Conservation (phyloP, 2,113 vertebrate species). For the Turnix velox region DNA sequence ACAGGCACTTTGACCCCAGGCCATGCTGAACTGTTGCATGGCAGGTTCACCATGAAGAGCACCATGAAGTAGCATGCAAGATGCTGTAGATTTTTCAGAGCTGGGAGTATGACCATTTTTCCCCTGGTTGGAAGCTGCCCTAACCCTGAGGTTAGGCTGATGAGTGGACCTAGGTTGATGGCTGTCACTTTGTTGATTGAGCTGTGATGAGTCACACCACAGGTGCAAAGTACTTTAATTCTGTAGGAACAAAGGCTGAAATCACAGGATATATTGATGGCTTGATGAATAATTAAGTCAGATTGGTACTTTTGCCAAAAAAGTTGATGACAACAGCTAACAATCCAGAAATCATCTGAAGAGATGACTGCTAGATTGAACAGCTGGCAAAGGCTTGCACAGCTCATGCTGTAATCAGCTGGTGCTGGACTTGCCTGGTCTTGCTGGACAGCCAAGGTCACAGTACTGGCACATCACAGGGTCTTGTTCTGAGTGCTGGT, state of each 20-base stretch:
- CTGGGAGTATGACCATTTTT: background rate
- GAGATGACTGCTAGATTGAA: background rate
- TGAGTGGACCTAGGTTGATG: background rate
- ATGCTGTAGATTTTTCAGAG: background rate
- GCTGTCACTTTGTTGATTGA: background rate
- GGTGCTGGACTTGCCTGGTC: background rate
- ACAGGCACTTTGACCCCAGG: accelerated
- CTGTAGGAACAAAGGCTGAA: background rate
- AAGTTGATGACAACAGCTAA: background rate
- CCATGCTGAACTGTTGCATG: accelerated
- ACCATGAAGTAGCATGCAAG: too few species aligned
- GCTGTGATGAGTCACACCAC: background rate
- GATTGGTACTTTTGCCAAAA: background rate
- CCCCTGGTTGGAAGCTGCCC: background rate
- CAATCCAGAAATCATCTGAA: background rate
- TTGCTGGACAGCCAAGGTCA: background rate
- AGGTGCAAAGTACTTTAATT: background rate
- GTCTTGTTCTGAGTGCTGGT: background rate
- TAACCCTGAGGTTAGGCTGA: background rate
- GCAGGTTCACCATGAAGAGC: background rate
- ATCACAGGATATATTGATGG: background rate
- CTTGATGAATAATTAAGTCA: background rate
- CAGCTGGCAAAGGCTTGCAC: background rate
- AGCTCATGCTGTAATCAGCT: accelerated
- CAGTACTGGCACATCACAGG: background rate